Conservation (phyloP, 2,113 vertebrate genomes). For the Apeltes quadracus region DNA sequence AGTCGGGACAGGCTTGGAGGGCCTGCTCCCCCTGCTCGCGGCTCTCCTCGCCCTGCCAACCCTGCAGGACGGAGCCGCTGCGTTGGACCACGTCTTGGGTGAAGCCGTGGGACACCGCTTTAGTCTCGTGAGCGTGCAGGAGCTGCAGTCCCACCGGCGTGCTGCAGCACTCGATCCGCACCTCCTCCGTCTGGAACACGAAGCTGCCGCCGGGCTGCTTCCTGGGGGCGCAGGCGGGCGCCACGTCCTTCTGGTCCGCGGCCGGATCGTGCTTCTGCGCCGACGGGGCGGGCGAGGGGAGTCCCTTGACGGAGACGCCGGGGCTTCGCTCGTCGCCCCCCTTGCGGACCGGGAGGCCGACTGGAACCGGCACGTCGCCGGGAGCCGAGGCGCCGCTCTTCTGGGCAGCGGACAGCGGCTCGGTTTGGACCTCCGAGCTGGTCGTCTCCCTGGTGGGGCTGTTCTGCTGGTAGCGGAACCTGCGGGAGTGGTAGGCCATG, state of each 20-base stretch:
- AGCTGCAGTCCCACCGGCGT: conserved; percentile 63
- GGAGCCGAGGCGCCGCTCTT: conserved; percentile 14
- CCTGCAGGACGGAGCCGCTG: conserved; percentile 53
- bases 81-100: conserved; percentile 65
- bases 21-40: conserved; percentile 34
- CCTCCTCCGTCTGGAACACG: conserved; percentile 77
- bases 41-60: conserved; percentile 8
- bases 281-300: conserved; percentile 2
- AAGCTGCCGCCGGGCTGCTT: conserved; percentile 48
- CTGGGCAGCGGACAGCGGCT: conserved; percentile 48
- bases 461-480: conserved; percentile 76
- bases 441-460: conserved; percentile 57
- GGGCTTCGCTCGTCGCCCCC: background rate
- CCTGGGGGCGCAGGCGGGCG: background rate
- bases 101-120: conserved; percentile 61
- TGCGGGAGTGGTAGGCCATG: conserved; percentile 78
- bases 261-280: conserved; percentile 25
- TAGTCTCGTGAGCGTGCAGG: conserved; percentile 59
- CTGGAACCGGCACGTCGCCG: background rate
- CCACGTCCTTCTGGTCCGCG: background rate
- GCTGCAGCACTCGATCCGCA: conserved; percentile 74
- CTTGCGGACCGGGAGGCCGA: background rate
- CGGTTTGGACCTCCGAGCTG: conserved; percentile 80
- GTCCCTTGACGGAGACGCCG: background rate
- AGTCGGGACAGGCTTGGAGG: conserved; percentile 67